A percentile compares a stretch with the other conserved stretches of the same genome.
These are phyloP conservation scores for Actinia tenebrosa DNA, from an alignment of 64 coral and sea anemone species.

Conservation along the genomic window DNA sequence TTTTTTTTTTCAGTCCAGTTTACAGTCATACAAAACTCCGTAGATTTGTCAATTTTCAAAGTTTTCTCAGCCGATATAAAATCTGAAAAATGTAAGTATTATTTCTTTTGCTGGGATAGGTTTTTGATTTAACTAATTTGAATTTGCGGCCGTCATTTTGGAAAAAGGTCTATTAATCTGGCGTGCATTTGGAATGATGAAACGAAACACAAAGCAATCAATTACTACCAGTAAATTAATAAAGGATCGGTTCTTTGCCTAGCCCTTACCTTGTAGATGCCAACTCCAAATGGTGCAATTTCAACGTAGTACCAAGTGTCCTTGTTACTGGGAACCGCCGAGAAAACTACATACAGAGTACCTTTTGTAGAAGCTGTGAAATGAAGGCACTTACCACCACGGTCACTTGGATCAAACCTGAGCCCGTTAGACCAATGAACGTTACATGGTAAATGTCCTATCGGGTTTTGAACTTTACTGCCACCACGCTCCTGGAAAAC, in stretches of 20 bases:
- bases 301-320: conserved; percentile 52
- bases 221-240: no score
- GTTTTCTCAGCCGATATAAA: no score
- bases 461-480: neutral
- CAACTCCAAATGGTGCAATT: conserved; percentile 39
- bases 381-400: conserved; percentile 40
- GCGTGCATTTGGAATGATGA: no score
- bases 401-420: conserved; percentile 23
- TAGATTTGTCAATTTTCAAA: no score
- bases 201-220: no score
- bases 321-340: conserved; percentile 39
- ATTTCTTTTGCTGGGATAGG: no score
- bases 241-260: no score
- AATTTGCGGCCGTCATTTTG: no score
- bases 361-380: conserved; percentile 48
- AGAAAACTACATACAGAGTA: conserved; percentile 38
- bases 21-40: no score
- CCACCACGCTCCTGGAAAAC: neutral
- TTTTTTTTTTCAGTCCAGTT: neutral
- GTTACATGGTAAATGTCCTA: conserved; percentile 22
- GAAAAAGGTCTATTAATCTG: no score
- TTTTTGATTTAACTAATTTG: no score
- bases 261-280: conserved; percentile 42
- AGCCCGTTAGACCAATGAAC: conserved; percentile 42
- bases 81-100: no score